Evolutionary conservation across 2,888 invertebrate genomes (phyloP), one percentile per base, ranked within the genome.

Genomic region (Sarcophaga subvicina): DNA sequence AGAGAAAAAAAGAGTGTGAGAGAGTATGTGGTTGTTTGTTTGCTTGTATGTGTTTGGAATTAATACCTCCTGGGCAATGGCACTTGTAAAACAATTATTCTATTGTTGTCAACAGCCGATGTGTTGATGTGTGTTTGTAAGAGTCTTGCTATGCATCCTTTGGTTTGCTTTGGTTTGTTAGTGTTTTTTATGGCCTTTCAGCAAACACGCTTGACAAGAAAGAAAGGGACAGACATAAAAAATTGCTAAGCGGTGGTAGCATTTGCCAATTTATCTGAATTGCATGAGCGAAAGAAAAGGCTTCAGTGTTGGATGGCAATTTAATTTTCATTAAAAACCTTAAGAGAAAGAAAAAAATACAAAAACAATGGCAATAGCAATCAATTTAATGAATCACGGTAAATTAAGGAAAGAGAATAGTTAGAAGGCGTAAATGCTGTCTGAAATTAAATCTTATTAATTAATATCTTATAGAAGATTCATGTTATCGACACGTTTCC

Each of bases 21-120:
- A 4, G 4, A 12, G 20, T 67, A 45, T 60, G 76, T 63, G 11
- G 25, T 17, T 59, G 17, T 59, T 37, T 27, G 17, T 60, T 45
- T 6, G n/a, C 6, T 49, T 49, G 8, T 67, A 45, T 11, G 27
- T 62, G 72, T 47, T 62, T 17, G 76, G 25, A 47, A 54, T 84
- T 62, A 77, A 72, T 83, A 63, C 69, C 83, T 83, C 59, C 25
- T 77, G 80, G 86, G 69, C 80, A 77, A 69, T 66, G 63, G 73
- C 83, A 80, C 83, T 86, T 83, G 77, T 73, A 66, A 79, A 83
- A 80, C 72, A 83, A 86, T 86, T 83, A 80, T 80, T 86, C 78
- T 76, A 83, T 80, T 86, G 86, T 80, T 80, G 77, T 64, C 86
- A 73, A 22, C 76, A 49, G 72, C 77, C 22, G 22, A 71, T 62